phyloP scores from a whole-genome alignment of 2,797 vertebrate genomes.

The Cyprinella venusta region DNA sequence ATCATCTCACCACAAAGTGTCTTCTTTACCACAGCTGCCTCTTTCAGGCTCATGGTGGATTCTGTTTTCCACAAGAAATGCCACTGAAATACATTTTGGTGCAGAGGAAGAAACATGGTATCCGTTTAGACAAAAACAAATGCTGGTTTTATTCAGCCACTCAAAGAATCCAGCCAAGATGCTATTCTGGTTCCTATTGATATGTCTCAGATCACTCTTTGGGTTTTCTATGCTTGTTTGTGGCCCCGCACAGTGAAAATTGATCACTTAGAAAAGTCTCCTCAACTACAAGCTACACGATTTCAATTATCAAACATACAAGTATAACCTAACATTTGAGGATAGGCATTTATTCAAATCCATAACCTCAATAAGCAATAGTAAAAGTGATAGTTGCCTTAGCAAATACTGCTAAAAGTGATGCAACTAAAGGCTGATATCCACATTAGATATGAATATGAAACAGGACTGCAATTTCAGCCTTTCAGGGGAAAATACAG shows the following conservation, averaged over 20 bases:
- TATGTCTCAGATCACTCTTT: not conserved
- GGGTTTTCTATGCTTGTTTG: not conserved
- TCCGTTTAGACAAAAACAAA: constrained; percentile 9
- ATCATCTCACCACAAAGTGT: constrained; percentile 16
- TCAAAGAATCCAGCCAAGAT: not conserved
- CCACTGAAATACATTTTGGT: constrained; percentile 19
- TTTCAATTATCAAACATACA: not conserved
- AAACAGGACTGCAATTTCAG: not conserved
- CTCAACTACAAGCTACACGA: not conserved
- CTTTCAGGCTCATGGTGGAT: constrained; percentile 14
- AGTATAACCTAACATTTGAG: not conserved
- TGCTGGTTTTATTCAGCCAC: not conserved
- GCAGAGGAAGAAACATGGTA: constrained; percentile 16
- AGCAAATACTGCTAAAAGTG: not conserved
- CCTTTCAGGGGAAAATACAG: not conserved
- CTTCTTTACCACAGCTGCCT: not conserved
- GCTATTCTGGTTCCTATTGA: not conserved
- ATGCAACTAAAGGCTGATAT: constrained; percentile 18
- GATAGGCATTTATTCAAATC: not conserved
- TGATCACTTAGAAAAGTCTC: not conserved
- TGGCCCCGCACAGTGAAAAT: not conserved
- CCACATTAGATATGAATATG: constrained; percentile 10
- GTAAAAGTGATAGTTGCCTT: not conserved
- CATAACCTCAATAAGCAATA: no score
- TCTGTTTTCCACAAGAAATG: constrained; percentile 24